These are phyloP conservation scores for Onychostoma macrolepis DNA, from an alignment of 2,113 vertebrate genomes.

Conservation along the genomic window DNA sequence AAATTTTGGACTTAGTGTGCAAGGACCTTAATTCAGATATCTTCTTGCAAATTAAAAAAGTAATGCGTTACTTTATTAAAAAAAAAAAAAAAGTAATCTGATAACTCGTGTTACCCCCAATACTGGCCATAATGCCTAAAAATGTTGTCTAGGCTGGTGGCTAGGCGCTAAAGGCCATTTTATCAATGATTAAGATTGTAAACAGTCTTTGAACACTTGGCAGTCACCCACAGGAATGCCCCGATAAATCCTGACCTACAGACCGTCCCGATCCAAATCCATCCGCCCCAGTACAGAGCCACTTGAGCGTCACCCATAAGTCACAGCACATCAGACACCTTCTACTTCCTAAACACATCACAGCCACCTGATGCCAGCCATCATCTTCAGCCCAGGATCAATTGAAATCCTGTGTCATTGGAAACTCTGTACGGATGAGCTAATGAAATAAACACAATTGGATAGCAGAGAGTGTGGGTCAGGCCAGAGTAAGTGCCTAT, in stretches of 20 bases:
- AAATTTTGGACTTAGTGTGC: too few species aligned
- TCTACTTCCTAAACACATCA: neutral
- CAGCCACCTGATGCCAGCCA: conserved; percentile 19
- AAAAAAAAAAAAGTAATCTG: too few species aligned
- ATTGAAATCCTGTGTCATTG: conserved; percentile 39
- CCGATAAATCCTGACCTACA: neutral
- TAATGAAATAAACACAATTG: conserved; percentile 57
- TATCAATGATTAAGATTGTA: neutral
- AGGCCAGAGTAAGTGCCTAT: conserved; percentile 48
- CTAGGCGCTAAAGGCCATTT: neutral
- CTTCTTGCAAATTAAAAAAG: too few species aligned
- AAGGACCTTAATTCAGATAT: too few species aligned
- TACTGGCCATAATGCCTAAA: neutral
- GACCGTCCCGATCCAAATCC: neutral
- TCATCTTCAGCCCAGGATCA: conserved; percentile 34
- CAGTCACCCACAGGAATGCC: neutral
- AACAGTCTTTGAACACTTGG: neutral
- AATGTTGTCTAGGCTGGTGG: neutral
- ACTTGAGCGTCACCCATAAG: conserved; percentile 1
- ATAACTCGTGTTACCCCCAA: too few species aligned
- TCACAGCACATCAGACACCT: neutral
- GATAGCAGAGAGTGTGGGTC: conserved; percentile 53
- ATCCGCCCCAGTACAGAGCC: neutral
- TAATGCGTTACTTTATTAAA: too few species aligned
- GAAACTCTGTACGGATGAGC: conserved; percentile 41